A percentile compares a stretch with the other conserved stretches of the same genome.
These are phyloP conservation scores for Vombatus ursinus DNA, from an alignment of 2,113 vertebrate species.

Conservation along the genomic window DNA sequence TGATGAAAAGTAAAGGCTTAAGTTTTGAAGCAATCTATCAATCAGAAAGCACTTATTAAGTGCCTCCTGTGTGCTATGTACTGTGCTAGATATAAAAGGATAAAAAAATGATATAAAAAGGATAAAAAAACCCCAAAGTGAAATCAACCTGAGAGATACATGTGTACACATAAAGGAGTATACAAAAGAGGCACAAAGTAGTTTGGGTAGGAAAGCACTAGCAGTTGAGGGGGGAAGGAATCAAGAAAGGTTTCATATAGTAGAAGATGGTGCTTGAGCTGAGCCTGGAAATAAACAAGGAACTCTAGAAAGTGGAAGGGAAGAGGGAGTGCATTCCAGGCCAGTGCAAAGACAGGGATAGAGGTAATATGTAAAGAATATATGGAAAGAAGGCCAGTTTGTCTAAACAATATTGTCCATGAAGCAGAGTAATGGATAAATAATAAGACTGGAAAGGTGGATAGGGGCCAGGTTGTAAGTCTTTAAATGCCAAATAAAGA, in stretches of 20 bases:
- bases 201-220: background rate
- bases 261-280: background rate
- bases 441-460: background rate
- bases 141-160: background rate
- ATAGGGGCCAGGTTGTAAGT: background rate
- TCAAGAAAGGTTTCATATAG: background rate
- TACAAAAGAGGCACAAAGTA: background rate
- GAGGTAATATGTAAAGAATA: background rate
- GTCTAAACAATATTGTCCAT: background rate
- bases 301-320: background rate
- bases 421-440: background rate
- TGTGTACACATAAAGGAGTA: background rate
- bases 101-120: too few relatives aligned
- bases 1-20: conserved; percentile 63
- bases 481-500: background rate
- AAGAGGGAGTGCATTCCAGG: background rate
- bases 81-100: background rate
- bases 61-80: background rate
- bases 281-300: background rate
- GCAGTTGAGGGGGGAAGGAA: background rate
- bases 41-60: background rate
- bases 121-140: too few relatives aligned
- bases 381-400: background rate
- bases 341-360: background rate
- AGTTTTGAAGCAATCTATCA: conserved; percentile 46